These are phyloP conservation scores for Octonoba sinensis DNA, from an alignment of 2,888 invertebrate genomes.

Conservation along the genomic window DNA sequence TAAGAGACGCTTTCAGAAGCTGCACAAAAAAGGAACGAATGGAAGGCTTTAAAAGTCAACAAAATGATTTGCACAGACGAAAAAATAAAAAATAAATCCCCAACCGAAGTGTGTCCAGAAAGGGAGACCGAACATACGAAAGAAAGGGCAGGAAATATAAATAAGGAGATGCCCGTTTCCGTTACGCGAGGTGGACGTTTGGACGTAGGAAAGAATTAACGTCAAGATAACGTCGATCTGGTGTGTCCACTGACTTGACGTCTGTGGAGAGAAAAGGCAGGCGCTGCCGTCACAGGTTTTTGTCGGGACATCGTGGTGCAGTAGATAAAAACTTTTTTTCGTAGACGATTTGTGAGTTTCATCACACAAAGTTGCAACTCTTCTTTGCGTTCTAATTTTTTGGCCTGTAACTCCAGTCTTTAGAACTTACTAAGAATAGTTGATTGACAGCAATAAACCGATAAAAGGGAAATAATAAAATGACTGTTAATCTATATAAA, in stretches of 20 bases:
- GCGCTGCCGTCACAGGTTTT: neutral
- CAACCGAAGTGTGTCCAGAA: neutral
- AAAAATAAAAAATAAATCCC: neutral
- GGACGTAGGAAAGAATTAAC: conserved; percentile 42
- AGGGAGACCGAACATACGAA: neutral
- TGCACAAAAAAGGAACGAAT: too few species aligned
- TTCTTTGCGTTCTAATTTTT: too few species aligned
- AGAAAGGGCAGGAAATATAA: conserved; percentile 22
- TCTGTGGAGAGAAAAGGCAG: conserved; percentile 5
- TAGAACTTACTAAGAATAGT: too few species aligned
- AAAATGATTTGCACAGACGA: too few species aligned
- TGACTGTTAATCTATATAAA: too few species aligned
- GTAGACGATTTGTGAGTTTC: neutral
- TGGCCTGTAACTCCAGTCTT: too few species aligned
- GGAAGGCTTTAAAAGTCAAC: too few species aligned
- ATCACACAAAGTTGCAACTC: too few species aligned
- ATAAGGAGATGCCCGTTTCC: conserved; percentile 28
- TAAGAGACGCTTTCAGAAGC: too few species aligned
- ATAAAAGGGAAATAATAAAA: too few species aligned
- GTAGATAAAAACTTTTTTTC: neutral
- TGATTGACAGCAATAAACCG: too few species aligned
- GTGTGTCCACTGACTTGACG: conserved; percentile 24
- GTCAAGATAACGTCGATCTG: conserved; percentile 57
- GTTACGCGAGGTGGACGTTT: conserved; percentile 46
- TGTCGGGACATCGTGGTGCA: neutral